These are phyloP conservation scores for Zeuzera pyrina DNA, from an alignment of 2,888 invertebrate species.

Conservation along the genomic window DNA sequence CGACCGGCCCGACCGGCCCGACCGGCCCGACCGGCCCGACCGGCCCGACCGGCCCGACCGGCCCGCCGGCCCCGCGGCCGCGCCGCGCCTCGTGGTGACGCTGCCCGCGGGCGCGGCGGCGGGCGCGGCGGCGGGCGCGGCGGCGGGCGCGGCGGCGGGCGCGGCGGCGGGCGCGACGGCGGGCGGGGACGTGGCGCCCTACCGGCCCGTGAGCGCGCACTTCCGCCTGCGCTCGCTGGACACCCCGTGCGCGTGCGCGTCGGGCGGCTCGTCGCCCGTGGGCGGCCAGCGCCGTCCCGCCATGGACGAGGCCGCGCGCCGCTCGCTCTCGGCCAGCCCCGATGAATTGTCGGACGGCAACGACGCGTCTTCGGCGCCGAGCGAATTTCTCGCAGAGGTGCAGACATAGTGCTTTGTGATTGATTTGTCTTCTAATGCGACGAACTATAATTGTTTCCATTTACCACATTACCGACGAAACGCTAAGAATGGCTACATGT, in stretches of 20 bases:
- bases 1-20: no score
- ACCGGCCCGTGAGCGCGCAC: constrained; percentile 6
- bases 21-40: constrained; percentile 12
- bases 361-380: constrained; percentile 82
- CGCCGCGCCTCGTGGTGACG: constrained; percentile 7
- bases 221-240: constrained; percentile 4
- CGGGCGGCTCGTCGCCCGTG: constrained; percentile 6
- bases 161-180: constrained; percentile 17
- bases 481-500: no score
- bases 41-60: constrained; percentile 6
- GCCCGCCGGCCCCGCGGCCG: constrained; percentile 8
- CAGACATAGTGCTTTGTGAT: constrained; percentile 11
- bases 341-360: constrained; percentile 81
- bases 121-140: constrained; percentile 7
- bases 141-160: constrained; percentile 5
- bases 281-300: constrained; percentile 7
- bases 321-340: constrained; percentile 63
- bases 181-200: constrained; percentile 9
- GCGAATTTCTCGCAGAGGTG: constrained; percentile 84
- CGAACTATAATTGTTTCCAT: no score
- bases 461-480: no score
- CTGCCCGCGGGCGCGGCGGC: constrained; percentile 13
- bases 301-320: constrained; percentile 32
- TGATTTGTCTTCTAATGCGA: no score
- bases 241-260: constrained; percentile 1